Evolutionary conservation across 2,888 invertebrate species (phyloP).

Genomic region (Caenorhabditis virilis): DNA sequence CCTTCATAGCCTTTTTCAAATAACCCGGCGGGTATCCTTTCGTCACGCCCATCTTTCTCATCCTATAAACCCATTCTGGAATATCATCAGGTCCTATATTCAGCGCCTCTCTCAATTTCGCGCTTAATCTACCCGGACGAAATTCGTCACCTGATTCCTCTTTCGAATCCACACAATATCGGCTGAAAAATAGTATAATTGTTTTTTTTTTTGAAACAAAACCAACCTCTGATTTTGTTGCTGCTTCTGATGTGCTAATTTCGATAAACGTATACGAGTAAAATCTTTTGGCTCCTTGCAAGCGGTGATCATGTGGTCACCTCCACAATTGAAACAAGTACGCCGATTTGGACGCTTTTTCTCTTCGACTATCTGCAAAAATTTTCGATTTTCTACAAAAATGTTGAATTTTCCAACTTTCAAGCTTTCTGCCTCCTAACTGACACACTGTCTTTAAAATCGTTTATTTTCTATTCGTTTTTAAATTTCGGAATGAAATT

Average conservation of each 20-base stretch:
- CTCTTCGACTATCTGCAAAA: not conserved
- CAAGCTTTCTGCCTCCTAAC: too few species aligned
- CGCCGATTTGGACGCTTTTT: conserved; percentile 6
- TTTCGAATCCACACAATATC: conserved; percentile 10
- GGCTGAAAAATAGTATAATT: not conserved
- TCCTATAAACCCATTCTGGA: conserved; percentile 83
- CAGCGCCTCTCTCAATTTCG: conserved; percentile 30
- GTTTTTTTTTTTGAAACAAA: conserved; percentile 5
- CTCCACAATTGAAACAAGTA: conserved; percentile 84
- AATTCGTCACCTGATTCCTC: conserved; percentile 11
- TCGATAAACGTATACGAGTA: conserved; percentile 73
- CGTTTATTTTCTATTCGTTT: too few species aligned
- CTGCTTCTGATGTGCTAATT: conserved; percentile 2
- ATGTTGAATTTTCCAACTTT: too few species aligned
- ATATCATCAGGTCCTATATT: conserved; percentile 77
- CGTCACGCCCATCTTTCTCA: conserved; percentile 75
- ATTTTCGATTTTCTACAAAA: not conserved
- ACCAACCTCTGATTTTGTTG: not conserved
- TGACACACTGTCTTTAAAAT: too few species aligned
- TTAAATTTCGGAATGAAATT: too few species aligned
- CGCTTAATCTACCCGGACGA: conserved; percentile 35
- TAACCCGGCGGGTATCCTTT: conserved; percentile 94
- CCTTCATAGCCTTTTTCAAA: conserved; percentile 76
- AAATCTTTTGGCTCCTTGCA: conserved; percentile 79
- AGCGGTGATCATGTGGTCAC: conserved; percentile 79